These are phyloP conservation scores for Holothuria scabra DNA, from an alignment of 53 echinoderm and acorn worm genomes.

Conservation along the genomic window DNA sequence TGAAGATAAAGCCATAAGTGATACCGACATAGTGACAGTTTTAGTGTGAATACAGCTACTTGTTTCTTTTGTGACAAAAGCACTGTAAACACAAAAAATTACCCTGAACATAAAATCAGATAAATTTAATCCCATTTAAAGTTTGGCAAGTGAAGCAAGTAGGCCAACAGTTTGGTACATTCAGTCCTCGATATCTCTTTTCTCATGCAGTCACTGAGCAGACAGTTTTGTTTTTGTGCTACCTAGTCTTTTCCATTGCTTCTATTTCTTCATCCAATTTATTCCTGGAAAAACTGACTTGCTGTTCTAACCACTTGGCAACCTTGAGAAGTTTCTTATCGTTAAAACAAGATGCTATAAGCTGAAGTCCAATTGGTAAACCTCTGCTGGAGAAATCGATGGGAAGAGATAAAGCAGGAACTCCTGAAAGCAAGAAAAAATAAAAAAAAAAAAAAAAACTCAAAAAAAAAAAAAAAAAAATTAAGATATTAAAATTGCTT, in stretches of 20 bases:
- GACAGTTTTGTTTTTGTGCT: no score
- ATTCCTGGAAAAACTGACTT: constrained; percentile 79
- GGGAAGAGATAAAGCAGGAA: constrained; percentile 82
- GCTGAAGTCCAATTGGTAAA: constrained; percentile 89
- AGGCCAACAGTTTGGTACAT: no score
- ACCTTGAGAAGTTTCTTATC: constrained; percentile 75
- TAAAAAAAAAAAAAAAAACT: background rate
- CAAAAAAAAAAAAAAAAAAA: constrained; percentile 7
- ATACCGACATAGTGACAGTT: no score
- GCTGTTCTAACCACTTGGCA: constrained; percentile 89
- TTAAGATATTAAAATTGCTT: background rate
- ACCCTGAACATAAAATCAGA: no score
- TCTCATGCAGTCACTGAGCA: no score
- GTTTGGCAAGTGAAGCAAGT: no score
- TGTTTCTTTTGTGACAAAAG: no score
- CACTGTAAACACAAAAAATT: no score
- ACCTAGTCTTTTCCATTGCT: background rate
- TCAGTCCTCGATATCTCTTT: no score
- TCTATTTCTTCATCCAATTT: constrained; percentile 69
- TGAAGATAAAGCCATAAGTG: no score
- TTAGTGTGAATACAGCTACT: no score
- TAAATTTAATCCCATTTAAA: no score
- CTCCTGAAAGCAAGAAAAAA: constrained; percentile 59
- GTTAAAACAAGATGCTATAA: constrained; percentile 73
- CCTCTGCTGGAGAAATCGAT: constrained; percentile 69